Evolutionary conservation across 2,113 vertebrate genomes (phyloP), one percentile per base, ranked within the genome.

Genomic region (Syrmaticus mikado): DNA sequence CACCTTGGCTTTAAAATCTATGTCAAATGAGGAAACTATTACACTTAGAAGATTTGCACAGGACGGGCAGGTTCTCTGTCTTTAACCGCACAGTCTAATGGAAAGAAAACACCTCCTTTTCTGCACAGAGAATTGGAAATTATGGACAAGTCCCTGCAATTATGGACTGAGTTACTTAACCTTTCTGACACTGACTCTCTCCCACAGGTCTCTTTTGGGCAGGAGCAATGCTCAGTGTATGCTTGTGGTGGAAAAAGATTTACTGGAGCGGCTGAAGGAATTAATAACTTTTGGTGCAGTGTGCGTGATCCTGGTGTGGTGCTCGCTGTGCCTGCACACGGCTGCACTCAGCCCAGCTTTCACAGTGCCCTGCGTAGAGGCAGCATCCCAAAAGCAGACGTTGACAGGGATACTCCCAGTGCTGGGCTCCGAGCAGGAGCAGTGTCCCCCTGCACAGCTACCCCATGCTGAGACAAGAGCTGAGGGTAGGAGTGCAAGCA

Each of bases 121-220:
- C 72, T 72, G 55, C 74, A 67, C 19, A 57, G 72, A 83, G 88
- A 85, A 92, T 77, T 38, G 65, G 64, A 90, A 88, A 93, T 94
- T 86, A 93, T 15, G 19, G 90, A 92, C 82, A 72, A 86, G 92
- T 88, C 82, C 15, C 76, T 84, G 85, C 82, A 89, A 91, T 94
- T 95, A 93, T 71, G 67, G 72, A 94, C 91, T 79, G 60, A 96
- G 84, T 83, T 94, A 87, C 89, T 96, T 93, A 93, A 95, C 92
- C 92, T 92, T 85, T 76, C 81, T 93, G 94, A 91, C 87, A 84
- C 82, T 1, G 3, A 16, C 82, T 77, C n/a, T 83, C 72, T 87
- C 94, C 79, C 76, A 85, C 34, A 77, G 70, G 87, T 75, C 94
- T 78, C 57, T 78, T 85, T 71, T 32, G 68, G 85, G 76, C 71